These are phyloP conservation scores for Stenoptilia bipunctidactyla DNA, from an alignment of 2,888 invertebrate genomes.

Conservation along the genomic window DNA sequence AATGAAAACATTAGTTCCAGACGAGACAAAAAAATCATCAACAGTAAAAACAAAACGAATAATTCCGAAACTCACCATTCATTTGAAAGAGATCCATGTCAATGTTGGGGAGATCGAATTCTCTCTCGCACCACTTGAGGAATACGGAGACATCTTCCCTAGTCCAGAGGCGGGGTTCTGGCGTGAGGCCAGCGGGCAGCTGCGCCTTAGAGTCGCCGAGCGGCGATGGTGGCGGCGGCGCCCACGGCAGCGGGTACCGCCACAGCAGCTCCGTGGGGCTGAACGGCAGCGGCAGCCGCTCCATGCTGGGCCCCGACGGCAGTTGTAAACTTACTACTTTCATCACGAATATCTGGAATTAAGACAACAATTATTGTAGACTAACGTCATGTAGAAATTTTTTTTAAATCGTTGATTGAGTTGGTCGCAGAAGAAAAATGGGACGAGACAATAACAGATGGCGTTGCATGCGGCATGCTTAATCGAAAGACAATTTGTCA, in stretches of 20 bases:
- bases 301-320: conserved; percentile 80
- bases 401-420: too few species aligned
- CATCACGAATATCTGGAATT: conserved; percentile 64
- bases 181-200: conserved; percentile 84
- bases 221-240: conserved; percentile 77
- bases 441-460: conserved; percentile 22
- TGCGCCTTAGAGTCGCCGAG: conserved; percentile 89
- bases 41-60: not conserved
- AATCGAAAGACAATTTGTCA: too few species aligned
- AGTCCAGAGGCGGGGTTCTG: conserved; percentile 92
- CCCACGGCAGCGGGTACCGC: conserved; percentile 87
- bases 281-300: conserved; percentile 84
- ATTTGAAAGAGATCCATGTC: conserved; percentile 95
- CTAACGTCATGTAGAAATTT: too few species aligned
- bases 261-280: conserved; percentile 87
- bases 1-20: not conserved
- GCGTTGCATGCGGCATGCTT: conserved; percentile 15
- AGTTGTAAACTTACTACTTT: conserved; percentile 78
- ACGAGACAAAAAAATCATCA: too few species aligned
- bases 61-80: conserved; percentile 77
- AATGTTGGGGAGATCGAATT: conserved; percentile 91
- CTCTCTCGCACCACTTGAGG: conserved; percentile 91
- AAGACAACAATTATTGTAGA: conserved; percentile 21
- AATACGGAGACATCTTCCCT: conserved; percentile 91
- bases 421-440: too few species aligned